Evolutionary conservation across 2,888 invertebrate genomes (phyloP), one percentile per base, ranked within the genome.

Genomic region (Lasioglossum figueresi): DNA sequence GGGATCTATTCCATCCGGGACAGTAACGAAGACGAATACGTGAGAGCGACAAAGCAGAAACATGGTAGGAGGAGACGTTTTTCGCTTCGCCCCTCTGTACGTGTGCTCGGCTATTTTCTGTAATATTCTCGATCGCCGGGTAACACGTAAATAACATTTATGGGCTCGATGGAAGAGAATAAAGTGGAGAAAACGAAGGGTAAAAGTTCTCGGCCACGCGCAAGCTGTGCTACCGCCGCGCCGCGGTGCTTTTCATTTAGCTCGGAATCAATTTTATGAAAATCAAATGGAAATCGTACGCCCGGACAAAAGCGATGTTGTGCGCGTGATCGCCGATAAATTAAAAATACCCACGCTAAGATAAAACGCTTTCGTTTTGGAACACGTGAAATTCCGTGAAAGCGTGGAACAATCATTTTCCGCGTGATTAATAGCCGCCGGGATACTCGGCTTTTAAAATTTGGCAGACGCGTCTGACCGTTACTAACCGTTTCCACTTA

Each of bases 11-110:
- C 72, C 77, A 71, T 43, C 31, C 37, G 74, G 37, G 63, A 37
- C 16, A 37, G 66, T 74, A 83, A 83, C 76, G 77, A 79, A 82
- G 79, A 85, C 81, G 75, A 76, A 81, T 81, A 76, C 37, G 66
- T 12, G 56, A 56, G n/a, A 66, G 56, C 70, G 52, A 31, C 70
- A 52, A 31, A 71, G 34, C 48, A 77, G 79, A 82, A 40, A 59
- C 75, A 40, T 68, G 76, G 72, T 71, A 45, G 43, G 31, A 4
- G 43, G 6, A 27, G 43, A 71, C 14, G 12, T n/a, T 40, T 14
- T 16, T 45, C 43, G 27, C 2, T 27, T 43, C 6, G n/a, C 27
- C 27, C 3, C 27, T 6, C 16, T 37, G 1, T 63, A 6, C 16
- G 16, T 63, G 59, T 59, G n/a, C 59, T 31, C 27, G 14, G 27